phyloP scores from a whole-genome alignment of 2,113 vertebrate genomes.

The Ibidorhyncha struthersii region DNA sequence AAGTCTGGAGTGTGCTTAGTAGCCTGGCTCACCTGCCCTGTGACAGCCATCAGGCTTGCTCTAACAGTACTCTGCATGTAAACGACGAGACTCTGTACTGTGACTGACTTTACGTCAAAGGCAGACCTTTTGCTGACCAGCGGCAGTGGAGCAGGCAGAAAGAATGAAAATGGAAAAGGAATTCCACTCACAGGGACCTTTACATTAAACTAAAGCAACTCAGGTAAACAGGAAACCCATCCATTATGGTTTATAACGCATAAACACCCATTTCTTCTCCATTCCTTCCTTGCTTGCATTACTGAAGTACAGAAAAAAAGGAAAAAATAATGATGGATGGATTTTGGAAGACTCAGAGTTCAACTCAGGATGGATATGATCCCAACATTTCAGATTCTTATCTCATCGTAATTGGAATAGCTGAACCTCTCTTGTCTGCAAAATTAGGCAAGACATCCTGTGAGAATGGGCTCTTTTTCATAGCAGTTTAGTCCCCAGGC shows the following conservation, averaged over 20 bases:
- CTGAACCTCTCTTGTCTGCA: constrained; percentile 55
- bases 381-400: constrained; percentile 60
- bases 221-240: constrained; percentile 14
- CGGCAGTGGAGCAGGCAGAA: neutral
- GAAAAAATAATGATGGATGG: constrained; percentile 36
- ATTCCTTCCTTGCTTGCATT: neutral
- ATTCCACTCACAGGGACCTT: neutral
- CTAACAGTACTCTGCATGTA: neutral
- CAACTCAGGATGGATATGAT: constrained; percentile 34
- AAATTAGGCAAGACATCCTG: constrained; percentile 60
- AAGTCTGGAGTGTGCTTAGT: neutral
- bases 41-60: neutral
- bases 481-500: constrained; percentile 46
- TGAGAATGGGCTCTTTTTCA: constrained; percentile 68
- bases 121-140: neutral
- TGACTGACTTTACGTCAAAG: neutral
- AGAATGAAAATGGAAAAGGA: neutral
- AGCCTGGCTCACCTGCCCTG: neutral
- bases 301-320: neutral
- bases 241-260: neutral
- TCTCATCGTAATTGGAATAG: constrained; percentile 60
- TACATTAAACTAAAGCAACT: neutral
- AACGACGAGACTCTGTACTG: neutral
- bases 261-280: neutral
- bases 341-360: constrained; percentile 49